Percentiles rank a stretch among this genome's conserved stretches.
phyloP scores from a whole-genome alignment of 2,888 invertebrate species.

The Hemaris fuciformis region DNA sequence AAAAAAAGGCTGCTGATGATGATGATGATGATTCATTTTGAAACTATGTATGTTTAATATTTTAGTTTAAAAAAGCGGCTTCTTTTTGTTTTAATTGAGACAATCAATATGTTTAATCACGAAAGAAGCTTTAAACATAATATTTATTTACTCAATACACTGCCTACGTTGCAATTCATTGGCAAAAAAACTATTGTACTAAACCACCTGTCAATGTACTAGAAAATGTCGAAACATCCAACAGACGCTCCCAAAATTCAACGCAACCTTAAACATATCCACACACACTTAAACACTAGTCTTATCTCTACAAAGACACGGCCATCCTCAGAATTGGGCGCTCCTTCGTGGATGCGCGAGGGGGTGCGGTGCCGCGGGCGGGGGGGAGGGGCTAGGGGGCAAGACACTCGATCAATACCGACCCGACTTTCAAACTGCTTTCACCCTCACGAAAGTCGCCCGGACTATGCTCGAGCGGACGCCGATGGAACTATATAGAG shows the following conservation, averaged over 20 bases:
- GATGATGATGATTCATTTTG: too few species aligned
- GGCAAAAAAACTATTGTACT: not conserved
- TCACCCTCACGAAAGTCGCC: slow-evolving; percentile 81
- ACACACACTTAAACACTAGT: slow-evolving; percentile 25
- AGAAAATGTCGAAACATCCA: not conserved
- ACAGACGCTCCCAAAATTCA: slow-evolving; percentile 9
- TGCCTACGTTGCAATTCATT: not conserved
- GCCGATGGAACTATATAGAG: slow-evolving; percentile 46
- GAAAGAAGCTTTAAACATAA: too few species aligned
- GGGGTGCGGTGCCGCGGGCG: slow-evolving; percentile 39
- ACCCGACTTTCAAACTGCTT: slow-evolving; percentile 82
- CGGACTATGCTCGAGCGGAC: slow-evolving; percentile 69
- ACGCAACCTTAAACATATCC: slow-evolving; percentile 18
- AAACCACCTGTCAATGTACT: slow-evolving; percentile 5
- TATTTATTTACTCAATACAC: too few species aligned
- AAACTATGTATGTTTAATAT: too few species aligned
- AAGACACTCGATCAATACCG: slow-evolving; percentile 82
- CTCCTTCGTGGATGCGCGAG: slow-evolving; percentile 49
- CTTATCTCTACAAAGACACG: slow-evolving; percentile 52
- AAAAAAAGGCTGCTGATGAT: too few species aligned
- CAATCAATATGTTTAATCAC: too few species aligned
- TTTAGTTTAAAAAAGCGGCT: too few species aligned
- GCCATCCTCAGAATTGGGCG: slow-evolving; percentile 68
- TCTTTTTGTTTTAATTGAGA: too few species aligned
- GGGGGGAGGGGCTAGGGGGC: slow-evolving; percentile 48